Conservation (phyloP, 2,888 invertebrate species). For the Microchrysa polita region DNA sequence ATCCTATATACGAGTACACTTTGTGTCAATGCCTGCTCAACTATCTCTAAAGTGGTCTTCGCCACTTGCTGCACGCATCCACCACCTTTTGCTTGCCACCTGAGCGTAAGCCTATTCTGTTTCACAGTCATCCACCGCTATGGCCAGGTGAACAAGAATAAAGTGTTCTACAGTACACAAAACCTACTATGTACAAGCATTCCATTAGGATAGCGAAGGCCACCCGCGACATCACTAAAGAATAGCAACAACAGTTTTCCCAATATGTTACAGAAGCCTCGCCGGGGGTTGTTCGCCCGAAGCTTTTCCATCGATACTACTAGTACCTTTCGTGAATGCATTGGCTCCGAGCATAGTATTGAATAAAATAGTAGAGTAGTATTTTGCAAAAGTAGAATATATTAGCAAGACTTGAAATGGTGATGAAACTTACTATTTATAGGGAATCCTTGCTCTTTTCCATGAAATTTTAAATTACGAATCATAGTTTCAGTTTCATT, state of each 20-base stretch:
- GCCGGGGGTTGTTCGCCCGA: background rate
- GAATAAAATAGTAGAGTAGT: slow-evolving; percentile 3
- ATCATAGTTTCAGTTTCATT: no score
- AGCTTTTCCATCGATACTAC: slow-evolving; percentile 38
- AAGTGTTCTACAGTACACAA: slow-evolving; percentile 26
- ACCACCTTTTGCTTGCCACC: slow-evolving; percentile 25
- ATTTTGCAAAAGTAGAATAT: background rate
- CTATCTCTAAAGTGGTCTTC: slow-evolving; percentile 11
- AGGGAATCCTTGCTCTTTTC: no score
- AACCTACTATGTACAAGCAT: slow-evolving; percentile 13
- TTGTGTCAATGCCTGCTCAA: slow-evolving; percentile 28
- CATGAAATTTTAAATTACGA: no score
- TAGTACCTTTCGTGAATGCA: slow-evolving; percentile 26
- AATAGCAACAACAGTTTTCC: slow-evolving; percentile 40
- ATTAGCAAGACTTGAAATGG: no score
- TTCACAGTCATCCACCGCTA: slow-evolving; percentile 9
- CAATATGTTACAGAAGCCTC: slow-evolving; percentile 22
- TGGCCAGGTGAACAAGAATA: slow-evolving; percentile 25
- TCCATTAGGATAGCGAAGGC: slow-evolving; percentile 21
- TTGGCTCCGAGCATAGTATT: slow-evolving; percentile 8
- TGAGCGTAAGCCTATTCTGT: slow-evolving; percentile 28
- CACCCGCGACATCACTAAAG: slow-evolving; percentile 37
- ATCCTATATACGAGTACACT: slow-evolving; percentile 6
- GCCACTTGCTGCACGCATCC: slow-evolving; percentile 12
- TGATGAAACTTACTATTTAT: no score